Evolutionary conservation across 2,113 vertebrate species (phyloP), one percentile per base, ranked within the genome.

Genomic region (Thalassoma bifasciatum): DNA sequence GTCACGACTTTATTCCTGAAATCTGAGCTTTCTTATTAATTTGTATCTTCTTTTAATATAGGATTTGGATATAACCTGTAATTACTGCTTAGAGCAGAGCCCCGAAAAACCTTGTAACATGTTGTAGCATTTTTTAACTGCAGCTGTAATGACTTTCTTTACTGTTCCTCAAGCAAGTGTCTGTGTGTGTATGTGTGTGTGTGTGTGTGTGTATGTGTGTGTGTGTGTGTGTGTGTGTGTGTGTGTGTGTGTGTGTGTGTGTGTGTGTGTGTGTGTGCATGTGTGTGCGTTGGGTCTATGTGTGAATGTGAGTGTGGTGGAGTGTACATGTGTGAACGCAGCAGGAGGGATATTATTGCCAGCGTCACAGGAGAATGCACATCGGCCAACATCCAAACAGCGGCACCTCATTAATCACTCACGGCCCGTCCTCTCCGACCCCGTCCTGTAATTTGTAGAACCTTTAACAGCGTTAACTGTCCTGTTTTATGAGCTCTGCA

Each of bases 401-500:
- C 24, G 2, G 44, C 58, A 38, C 67, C 11, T 66, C 79, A 23
- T 90, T 83, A 85, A 86, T 90, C 83, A 84, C 40, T 17, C 16
- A 2, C 21, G 5, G 68, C 69, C 70, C 56, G 72, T 87, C 82
- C 76, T 67, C 50, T 52, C 11, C 1, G 64, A 74, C 84, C 75
- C 68, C 1, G 1, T 64, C 56, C 77, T 84, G 64, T 86, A 82
- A 88, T 89, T 87, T 85, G 82, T 83, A 38, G 82, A 85, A 86
- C 76, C 67, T 79, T 81, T 85, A 82, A 75, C 71, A 66, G 76
- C 65, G 71, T 85, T 90, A 84, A 87, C 79, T 83, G 75, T 77
- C 79, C 72, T 82, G 66, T 86, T 91, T 89, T 88, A 92, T 83
- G 83, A 79, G 83, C 75, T 65, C 74, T 82, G 80, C 65, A 75